Evolutionary conservation across 92 coral and sea anemone genomes (phyloP).

Genomic region (Umimayanthus kanabou): DNA sequence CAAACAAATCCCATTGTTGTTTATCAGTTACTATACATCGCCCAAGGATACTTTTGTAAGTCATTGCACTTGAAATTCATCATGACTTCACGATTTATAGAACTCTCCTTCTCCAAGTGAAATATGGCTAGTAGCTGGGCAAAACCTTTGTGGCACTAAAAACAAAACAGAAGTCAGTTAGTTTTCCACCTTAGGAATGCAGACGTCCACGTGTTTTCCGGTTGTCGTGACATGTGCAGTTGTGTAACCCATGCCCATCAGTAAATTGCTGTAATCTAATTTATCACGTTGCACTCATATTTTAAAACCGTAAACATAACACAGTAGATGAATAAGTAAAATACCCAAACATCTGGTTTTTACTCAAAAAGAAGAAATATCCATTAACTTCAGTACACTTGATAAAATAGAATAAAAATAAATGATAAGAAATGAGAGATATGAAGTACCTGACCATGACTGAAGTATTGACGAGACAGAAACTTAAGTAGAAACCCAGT

Average conservation of each 20-base stretch:
- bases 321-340: too few species aligned
- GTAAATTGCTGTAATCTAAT: background rate
- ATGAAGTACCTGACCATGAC: background rate
- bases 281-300: background rate
- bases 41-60: too few species aligned
- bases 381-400: background rate
- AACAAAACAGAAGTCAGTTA: background rate
- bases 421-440: background rate
- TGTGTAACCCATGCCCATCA: background rate
- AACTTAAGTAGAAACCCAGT: background rate
- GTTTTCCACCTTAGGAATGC: background rate
- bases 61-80: background rate
- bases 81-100: background rate
- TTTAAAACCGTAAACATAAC: background rate
- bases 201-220: background rate
- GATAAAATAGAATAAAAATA: background rate
- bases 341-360: background rate
- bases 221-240: background rate
- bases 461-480: background rate
- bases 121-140: background rate
- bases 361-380: background rate
- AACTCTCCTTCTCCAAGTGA: too few species aligned
- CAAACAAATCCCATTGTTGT: background rate
- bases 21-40: too few species aligned
- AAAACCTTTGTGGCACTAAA: background rate